Evolutionary conservation across 1,140 invertebrate species (phyloP), one percentile per base, ranked within the genome.

Genomic region (Sinonovacula constricta): DNA sequence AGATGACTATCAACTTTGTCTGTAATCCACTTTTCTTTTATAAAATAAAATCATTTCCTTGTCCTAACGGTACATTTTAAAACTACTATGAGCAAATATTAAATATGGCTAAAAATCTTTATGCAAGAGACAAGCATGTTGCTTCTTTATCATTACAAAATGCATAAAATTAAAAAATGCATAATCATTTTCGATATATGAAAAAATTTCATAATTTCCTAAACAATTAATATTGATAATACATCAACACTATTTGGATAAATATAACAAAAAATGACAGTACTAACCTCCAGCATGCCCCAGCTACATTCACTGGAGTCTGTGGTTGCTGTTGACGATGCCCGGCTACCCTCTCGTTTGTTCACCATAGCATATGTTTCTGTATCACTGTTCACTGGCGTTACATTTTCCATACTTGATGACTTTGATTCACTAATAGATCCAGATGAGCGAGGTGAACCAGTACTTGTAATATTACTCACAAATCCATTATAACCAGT

Each of bases 261-360:
- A 18, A 45, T 10, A 7, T 10, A 28, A 30, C 10, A 28, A 51
- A 68, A 7, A 33, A 68, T 0, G 76, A 15, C 24, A 12, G 4
- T 72, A 74, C 79, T 81, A 72, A 85, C 83, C 56, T 80, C 79
- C 36, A 76, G 45, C 34, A 70, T 81, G 30, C 63, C 66, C 14
- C 80, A 76, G 36, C 83, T 94, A 90, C 0, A 94, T 94, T 83
- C 91, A 91, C 83, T 86, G 26, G 82, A 84, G 39, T 83, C 79
- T 65, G 81, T 78, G 15, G 77, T 78, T 1, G 72, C 83, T 59
- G 75, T 79, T 14, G 81, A 82, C 15, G 80, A 76, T n/a, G 71
- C 49, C 53, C 70, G 33, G 10, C 56, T 39, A 14, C 53, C 14
- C 18, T 22, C 28, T 18, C 33, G 65, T 18, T 24, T 60, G 26